Evolutionary conservation across 2,797 vertebrate species (phyloP), one percentile per base, ranked within the genome.

Genomic region (Harpagifer antarcticus): DNA sequence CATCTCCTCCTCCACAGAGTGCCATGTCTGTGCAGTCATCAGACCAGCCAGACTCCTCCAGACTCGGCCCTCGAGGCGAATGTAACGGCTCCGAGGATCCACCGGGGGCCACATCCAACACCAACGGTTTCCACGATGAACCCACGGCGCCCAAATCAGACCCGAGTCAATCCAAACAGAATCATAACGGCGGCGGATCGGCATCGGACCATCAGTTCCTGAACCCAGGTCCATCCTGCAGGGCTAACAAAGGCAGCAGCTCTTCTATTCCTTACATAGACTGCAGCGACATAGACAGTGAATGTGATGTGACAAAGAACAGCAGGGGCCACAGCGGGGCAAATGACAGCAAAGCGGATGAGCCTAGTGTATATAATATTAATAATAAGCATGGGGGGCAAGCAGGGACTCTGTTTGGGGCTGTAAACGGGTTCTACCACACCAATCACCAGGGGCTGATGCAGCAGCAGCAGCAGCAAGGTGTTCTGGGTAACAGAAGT

Each of bases 261-360:
- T 95, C 96, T 65, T 98, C 97, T 92, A 98, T 98, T 83, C 97
- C 97, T 91, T 98, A 98, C 95, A 98, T 98, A 96, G 97, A 98
- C 96, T 97, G 97, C 96, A 98, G 97, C 93, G 97, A 98, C 80
- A 94, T 96, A 97, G 97, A 98, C 96, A 98, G 97, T 69, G 97
- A 98, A 93, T 96, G 95, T 73, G 97, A 97, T 74, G 94, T 95
- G 72, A 92, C 96, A 78, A 96, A 96, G 94, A 93, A 84, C 78
- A 68, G 87, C 89, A 94, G 89, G 86, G 96, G 96, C 69, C 93
- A 92, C 88, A 92, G 96, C 94, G 95, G 94, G 75, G 96, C 96
- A 94, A 96, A 96, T 92, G 96, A 96, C 96, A 95, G 96, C 88
- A 94, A 93, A 90, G 96, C 94, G 89, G 95, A 96, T 89, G 96